Base-by-base conservation (phyloP, 2,888 invertebrate genomes). In the Euzetes globulus region DNA sequence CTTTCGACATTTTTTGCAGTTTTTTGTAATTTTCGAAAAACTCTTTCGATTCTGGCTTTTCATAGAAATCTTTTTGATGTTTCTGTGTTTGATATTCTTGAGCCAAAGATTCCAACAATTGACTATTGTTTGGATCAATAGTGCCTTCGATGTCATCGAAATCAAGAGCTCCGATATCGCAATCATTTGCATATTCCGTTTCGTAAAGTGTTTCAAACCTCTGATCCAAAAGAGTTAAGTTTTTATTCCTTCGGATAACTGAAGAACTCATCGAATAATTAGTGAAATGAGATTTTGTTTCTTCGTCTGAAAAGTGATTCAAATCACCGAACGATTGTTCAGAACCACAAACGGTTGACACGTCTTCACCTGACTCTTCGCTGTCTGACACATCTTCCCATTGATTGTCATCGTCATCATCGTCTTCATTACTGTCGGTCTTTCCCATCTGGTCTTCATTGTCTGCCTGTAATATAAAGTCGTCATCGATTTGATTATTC, bases 191-290 rank as follows among this genome's bases (percentile, higher is more conserved):
- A 82, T 95, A 97, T 74, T 87, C 88, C 0, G 89, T 75, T 60
- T 55, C 63, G 80, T 79, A 80, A 79, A 91, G 90, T 85, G 89
- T 88, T 83, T 96, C 96, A 85, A 96, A 97, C 79, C 89, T 86
- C 79, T 91, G 89, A 84, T 97, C 97, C 0, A 96, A 83, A 19
- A 92, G 82, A 0, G 89, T 86, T 0, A 96, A 85, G 11, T 92
- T 91, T 72, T 92, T 88, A 83, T 92, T 94, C 73, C 96, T 87
- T 19, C 87, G 85, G 29, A 96, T 91, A 1, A 94, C 91, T 78
- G 94, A 94, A 37, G 94, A 94, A 0, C 91, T 90, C 90, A 96
- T 90, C 0, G 95, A 95, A 83, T 95, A 96, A 79, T 91, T 90
- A 0, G 96, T 94, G 83, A 95, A 95, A 11, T 90, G 86, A 0